These are phyloP conservation scores for Drosophila falleni DNA, from an alignment of 2,888 invertebrate genomes.

Conservation along the genomic window DNA sequence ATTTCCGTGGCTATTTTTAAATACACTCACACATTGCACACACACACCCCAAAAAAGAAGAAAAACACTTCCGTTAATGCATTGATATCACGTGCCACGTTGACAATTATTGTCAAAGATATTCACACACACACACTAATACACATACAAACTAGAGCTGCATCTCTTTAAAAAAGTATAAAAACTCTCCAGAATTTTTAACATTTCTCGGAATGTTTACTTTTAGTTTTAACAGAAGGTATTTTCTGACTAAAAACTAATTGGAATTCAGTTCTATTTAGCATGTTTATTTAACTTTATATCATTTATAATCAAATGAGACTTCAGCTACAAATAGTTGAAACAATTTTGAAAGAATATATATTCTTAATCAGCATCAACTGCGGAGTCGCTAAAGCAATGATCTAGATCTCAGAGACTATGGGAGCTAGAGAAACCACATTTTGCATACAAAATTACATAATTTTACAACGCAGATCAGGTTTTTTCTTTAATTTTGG, in stretches of 20 bases:
- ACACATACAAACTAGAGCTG: constrained; percentile 5
- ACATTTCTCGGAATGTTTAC: background rate
- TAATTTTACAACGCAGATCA: no score
- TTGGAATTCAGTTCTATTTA: background rate
- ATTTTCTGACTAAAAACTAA: background rate
- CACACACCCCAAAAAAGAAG: constrained; percentile 9
- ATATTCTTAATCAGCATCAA: no score
- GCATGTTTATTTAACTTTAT: constrained; percentile 10
- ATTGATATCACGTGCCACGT: constrained; percentile 63
- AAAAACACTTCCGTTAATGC: constrained; percentile 74
- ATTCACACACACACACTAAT: background rate
- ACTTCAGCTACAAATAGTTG: no score
- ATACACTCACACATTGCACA: background rate
- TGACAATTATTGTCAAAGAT: constrained; percentile 41
- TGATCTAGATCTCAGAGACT: no score
- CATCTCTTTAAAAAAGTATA: constrained; percentile 24
- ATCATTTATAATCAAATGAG: background rate
- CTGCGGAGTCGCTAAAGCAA: no score
- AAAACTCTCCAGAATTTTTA: constrained; percentile 2
- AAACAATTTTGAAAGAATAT: no score
- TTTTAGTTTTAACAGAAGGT: background rate
- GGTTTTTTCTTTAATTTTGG: no score
- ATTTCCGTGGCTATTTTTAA: constrained; percentile 68
- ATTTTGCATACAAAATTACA: no score
- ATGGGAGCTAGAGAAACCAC: no score